These are phyloP conservation scores for Tachystola acroxantha DNA, from an alignment of 2,888 invertebrate genomes.

Conservation along the genomic window DNA sequence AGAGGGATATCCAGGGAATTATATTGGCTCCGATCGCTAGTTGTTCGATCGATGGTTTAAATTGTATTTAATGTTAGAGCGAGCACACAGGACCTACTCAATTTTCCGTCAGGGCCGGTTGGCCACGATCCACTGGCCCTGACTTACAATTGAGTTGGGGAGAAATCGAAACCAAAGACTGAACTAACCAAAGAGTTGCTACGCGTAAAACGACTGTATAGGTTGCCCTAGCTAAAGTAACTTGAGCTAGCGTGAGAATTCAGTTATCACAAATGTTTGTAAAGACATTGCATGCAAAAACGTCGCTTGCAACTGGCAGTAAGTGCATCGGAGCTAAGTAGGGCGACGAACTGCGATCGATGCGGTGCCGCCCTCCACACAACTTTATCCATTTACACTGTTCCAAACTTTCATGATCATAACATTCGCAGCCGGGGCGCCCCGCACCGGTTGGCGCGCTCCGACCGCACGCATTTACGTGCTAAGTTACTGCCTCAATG, in stretches of 20 bases:
- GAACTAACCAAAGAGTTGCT: too few relatives aligned
- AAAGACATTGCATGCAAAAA: constrained; percentile 24
- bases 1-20: too few relatives aligned
- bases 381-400: constrained; percentile 73
- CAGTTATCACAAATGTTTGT: constrained; percentile 6
- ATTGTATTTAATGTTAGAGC: too few relatives aligned
- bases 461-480: constrained; percentile 12
- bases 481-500: constrained; percentile 3
- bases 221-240: too few relatives aligned
- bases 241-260: not conserved
- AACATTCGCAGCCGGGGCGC: constrained; percentile 36
- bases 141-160: too few relatives aligned
- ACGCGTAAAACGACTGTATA: too few relatives aligned
- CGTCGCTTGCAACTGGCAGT: constrained; percentile 49
- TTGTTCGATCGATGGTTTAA: too few relatives aligned
- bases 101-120: too few relatives aligned
- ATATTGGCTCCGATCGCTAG: too few relatives aligned
- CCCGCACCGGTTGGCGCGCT: constrained; percentile 12
- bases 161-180: too few relatives aligned
- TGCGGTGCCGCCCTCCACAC: constrained; percentile 62
- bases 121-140: too few relatives aligned
- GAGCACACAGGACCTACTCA: too few relatives aligned
- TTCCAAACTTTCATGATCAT: constrained; percentile 67
- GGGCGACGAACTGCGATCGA: constrained; percentile 77
- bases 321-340: constrained; percentile 73